Percentiles rank a stretch among this genome's conserved stretches.
phyloP scores from a whole-genome alignment of 1,140 invertebrate genomes.

The Solen grandis region DNA sequence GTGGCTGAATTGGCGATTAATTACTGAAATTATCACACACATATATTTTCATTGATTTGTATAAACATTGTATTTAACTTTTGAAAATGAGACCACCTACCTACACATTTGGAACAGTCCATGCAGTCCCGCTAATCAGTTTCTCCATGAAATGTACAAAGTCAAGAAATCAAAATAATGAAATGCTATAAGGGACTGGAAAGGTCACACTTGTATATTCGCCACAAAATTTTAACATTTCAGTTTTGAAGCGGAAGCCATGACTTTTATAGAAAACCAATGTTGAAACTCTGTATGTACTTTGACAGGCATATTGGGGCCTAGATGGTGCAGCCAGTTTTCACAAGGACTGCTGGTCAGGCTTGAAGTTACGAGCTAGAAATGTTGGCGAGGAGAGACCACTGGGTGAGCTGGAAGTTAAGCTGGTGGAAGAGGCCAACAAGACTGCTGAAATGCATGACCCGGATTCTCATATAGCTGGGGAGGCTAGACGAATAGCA shows the following conservation, averaged over 20 bases:
- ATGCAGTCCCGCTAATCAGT: background rate
- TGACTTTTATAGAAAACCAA: background rate
- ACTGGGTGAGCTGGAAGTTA: constrained; percentile 56
- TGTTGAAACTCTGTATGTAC: background rate
- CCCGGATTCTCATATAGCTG: constrained; percentile 45
- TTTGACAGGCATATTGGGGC: constrained; percentile 45
- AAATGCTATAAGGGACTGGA: background rate
- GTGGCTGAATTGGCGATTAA: too few relatives aligned
- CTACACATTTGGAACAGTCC: too few relatives aligned
- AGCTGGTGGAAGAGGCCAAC: constrained; percentile 63
- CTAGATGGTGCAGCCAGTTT: constrained; percentile 56
- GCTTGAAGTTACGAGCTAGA: constrained; percentile 1
- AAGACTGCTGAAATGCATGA: constrained; percentile 69
- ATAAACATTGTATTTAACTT: too few relatives aligned
- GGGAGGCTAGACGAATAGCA: constrained; percentile 61
- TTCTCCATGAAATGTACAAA: background rate
- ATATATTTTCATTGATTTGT: too few relatives aligned
- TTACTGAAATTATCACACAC: too few relatives aligned
- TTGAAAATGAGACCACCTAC: too few relatives aligned
- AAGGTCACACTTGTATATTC: background rate
- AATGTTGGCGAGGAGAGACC: background rate
- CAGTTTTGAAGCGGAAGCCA: too few relatives aligned
- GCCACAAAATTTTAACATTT: background rate
- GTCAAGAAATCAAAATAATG: background rate
- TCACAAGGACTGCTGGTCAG: constrained; percentile 56